These are phyloP conservation scores for Sussaba pulchella DNA, from an alignment of 2,888 invertebrate species.

Conservation along the genomic window DNA sequence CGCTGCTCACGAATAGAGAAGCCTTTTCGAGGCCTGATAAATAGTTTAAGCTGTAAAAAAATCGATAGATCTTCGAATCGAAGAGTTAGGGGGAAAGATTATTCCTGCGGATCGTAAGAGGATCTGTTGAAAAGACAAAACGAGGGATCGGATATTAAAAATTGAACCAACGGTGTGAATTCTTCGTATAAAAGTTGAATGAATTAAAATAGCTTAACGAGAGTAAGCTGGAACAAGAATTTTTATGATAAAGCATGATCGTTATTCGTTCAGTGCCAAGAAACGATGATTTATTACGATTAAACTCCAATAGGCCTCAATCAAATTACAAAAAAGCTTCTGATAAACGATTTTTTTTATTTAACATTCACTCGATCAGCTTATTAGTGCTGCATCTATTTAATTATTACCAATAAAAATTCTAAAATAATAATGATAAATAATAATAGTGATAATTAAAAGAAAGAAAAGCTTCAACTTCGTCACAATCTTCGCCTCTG, in stretches of 20 bases:
- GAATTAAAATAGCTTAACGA: neutral
- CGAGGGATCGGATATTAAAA: neutral
- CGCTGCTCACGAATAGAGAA: no score
- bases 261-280: neutral
- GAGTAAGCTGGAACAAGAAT: neutral
- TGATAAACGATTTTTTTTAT: no score
- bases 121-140: neutral
- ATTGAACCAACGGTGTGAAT: neutral
- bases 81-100: neutral
- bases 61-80: neutral
- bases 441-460: neutral
- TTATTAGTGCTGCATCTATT: neutral
- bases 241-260: neutral
- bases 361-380: neutral
- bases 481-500: constrained; percentile 17
- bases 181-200: neutral
- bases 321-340: neutral
- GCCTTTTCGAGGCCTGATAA: neutral
- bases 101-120: neutral
- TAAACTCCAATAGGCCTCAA: neutral
- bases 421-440: constrained; percentile 19
- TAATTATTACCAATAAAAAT: constrained; percentile 22
- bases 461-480: constrained; percentile 28
- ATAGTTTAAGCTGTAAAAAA: neutral
- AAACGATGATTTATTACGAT: neutral